phyloP scores from a whole-genome alignment of 2,113 vertebrate species.

The Sebastes schlegelii region DNA sequence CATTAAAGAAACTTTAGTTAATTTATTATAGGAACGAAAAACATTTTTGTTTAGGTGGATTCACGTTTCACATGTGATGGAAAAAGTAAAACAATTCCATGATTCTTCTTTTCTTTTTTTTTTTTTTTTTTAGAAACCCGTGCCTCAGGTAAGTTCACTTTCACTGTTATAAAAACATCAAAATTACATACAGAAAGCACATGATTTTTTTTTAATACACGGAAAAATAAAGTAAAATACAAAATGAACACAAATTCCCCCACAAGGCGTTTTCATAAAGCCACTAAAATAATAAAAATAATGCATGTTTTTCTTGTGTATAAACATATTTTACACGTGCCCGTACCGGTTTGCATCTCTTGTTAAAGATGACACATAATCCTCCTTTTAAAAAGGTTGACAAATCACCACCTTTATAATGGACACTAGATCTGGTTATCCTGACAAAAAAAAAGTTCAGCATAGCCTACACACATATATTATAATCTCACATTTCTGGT shows the following conservation, averaged over 20 bases:
- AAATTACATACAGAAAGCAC: slow-evolving; percentile 88
- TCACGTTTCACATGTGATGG: slow-evolving; percentile 85
- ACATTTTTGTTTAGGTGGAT: slow-evolving; percentile 80
- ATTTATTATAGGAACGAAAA: slow-evolving; percentile 87
- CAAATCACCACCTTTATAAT: slow-evolving; percentile 42
- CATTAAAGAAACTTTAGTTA: slow-evolving; percentile 81
- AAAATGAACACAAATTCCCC: slow-evolving; percentile 73
- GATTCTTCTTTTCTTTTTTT: slow-evolving; percentile 66
- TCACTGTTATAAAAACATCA: slow-evolving; percentile 90
- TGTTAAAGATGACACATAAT: slow-evolving; percentile 35
- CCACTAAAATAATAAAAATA: slow-evolving; percentile 94
- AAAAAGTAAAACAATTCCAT: slow-evolving; percentile 77
- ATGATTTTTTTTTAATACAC: slow-evolving; percentile 90
- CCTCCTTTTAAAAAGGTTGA: slow-evolving; percentile 49
- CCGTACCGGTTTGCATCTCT: slow-evolving; percentile 79
- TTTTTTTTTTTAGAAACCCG: slow-evolving; percentile 72
- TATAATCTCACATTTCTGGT: slow-evolving; percentile 71
- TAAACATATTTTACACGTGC: slow-evolving; percentile 97
- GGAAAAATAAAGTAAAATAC: slow-evolving; percentile 88
- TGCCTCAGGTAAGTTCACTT: slow-evolving; percentile 84
- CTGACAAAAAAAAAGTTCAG: slow-evolving; percentile 60
- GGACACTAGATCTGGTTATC: slow-evolving; percentile 63
- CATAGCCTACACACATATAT: slow-evolving; percentile 68
- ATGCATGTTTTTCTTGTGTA: slow-evolving; percentile 92
- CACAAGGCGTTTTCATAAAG: slow-evolving; percentile 88